Percentiles rank a stretch among this genome's conserved stretches.
phyloP scores from a whole-genome alignment of 2,888 invertebrate genomes.

The Hymenopus coronatus region DNA sequence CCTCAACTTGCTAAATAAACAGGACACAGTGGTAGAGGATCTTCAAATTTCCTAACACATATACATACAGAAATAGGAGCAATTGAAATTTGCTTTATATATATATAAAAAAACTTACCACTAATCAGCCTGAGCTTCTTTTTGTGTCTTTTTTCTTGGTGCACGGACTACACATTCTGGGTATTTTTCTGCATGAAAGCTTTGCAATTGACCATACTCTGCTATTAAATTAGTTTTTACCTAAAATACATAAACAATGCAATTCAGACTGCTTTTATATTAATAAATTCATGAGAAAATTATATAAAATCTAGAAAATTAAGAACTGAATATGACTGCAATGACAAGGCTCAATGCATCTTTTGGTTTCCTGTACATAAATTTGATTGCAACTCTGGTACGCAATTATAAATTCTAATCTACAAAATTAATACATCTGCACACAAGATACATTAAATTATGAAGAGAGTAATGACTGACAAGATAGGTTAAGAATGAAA shows the following conservation, averaged over 20 bases:
- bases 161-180: not conserved
- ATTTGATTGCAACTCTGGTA: no score
- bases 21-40: no score
- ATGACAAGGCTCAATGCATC: no score
- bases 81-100: not conserved
- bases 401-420: no score
- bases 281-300: not conserved
- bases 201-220: constrained; percentile 69
- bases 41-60: no score
- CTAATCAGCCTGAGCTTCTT: not conserved
- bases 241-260: constrained; percentile 35
- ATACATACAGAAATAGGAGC: no score
- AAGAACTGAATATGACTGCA: not conserved
- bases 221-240: constrained; percentile 57
- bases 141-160: not conserved
- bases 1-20: no score
- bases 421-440: no score
- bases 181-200: constrained; percentile 65
- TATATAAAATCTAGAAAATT: not conserved
- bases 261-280: not conserved
- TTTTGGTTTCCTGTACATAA: no score
- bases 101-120: not conserved
- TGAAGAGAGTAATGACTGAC: no score
- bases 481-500: no score
- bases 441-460: no score